These are phyloP conservation scores for Rhagonycha fulva DNA, from an alignment of 2,888 invertebrate genomes.

Conservation along the genomic window DNA sequence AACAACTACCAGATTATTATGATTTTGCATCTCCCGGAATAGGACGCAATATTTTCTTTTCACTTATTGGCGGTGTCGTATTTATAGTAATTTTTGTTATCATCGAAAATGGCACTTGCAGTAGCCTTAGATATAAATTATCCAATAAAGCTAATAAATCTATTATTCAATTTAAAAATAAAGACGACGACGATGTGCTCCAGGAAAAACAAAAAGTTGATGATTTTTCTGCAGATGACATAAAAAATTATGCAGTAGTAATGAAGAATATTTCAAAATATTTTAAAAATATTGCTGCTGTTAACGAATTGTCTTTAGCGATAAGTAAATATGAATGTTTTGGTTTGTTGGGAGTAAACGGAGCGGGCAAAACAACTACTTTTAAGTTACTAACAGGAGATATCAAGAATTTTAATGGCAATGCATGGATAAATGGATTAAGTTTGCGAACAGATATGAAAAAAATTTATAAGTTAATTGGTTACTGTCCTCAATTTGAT, in stretches of 20 bases:
- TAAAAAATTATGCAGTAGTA: conserved; percentile 59
- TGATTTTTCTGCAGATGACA: conserved; percentile 41
- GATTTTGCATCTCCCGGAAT: conserved; percentile 73
- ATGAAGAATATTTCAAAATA: conserved; percentile 76
- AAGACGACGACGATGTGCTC: conserved; percentile 60
- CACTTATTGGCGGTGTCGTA: conserved; percentile 60
- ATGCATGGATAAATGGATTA: conserved; percentile 64
- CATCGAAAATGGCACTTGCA: conserved; percentile 64
- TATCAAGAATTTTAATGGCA: conserved; percentile 67
- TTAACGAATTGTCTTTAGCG: conserved; percentile 68
- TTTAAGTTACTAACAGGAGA: conserved; percentile 90
- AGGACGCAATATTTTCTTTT: conserved; percentile 66
- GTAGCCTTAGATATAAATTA: conserved; percentile 55
- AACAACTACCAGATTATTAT: conserved; percentile 54
- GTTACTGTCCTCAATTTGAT: conserved; percentile 65
- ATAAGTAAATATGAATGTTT: conserved; percentile 73
- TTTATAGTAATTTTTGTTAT: conserved; percentile 66
- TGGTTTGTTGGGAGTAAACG: conserved; percentile 78
- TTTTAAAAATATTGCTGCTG: conserved; percentile 69
- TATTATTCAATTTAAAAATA: neutral
- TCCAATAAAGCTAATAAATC: neutral
- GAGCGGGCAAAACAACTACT: conserved; percentile 86
- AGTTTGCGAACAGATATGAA: conserved; percentile 58
- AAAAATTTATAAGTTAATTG: conserved; percentile 63
- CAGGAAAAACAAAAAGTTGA: conserved; percentile 59